A percentile compares a stretch with the other conserved stretches of the same genome.
Conservation (phyloP, 2,888 invertebrate species). For the Prenolepis imparis region DNA sequence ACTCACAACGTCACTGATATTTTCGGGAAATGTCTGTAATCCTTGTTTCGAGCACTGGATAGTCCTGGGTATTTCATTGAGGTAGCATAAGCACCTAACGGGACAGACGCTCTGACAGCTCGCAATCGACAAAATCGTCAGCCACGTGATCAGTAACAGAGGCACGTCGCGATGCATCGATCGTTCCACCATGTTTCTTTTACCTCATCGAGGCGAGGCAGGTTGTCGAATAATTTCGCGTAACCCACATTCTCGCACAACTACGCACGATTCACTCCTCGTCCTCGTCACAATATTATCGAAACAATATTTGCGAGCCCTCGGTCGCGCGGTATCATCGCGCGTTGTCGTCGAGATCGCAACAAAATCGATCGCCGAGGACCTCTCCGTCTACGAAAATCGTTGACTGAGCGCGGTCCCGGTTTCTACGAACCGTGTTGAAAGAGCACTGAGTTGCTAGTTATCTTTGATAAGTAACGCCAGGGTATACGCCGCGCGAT, state of each 20-base stretch:
- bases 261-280: constrained; percentile 2
- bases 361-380: constrained; percentile 9
- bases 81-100: constrained; percentile 77
- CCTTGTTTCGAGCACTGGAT: constrained; percentile 78
- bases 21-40: constrained; percentile 78
- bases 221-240: constrained; percentile 16
- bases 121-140: constrained; percentile 51
- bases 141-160: constrained; percentile 36
- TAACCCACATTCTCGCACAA: constrained; percentile 12
- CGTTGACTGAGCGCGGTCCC: constrained; percentile 55
- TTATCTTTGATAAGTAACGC: constrained; percentile 83
- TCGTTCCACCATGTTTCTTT: constrained; percentile 55
- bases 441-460: constrained; percentile 78
- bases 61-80: constrained; percentile 73
- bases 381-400: constrained; percentile 12
- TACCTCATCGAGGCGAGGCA: constrained; percentile 41
- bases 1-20: constrained; percentile 81
- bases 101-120: constrained; percentile 75
- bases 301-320: too few species aligned
- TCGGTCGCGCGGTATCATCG: constrained; percentile 13
- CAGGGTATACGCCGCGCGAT: constrained; percentile 72
- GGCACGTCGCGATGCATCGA: constrained; percentile 29
- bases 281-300: background rate
- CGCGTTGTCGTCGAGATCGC: background rate
- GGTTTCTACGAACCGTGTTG: constrained; percentile 66